phyloP scores from a whole-genome alignment of 2,888 invertebrate genomes.

The Pantelozetes paolii region DNA sequence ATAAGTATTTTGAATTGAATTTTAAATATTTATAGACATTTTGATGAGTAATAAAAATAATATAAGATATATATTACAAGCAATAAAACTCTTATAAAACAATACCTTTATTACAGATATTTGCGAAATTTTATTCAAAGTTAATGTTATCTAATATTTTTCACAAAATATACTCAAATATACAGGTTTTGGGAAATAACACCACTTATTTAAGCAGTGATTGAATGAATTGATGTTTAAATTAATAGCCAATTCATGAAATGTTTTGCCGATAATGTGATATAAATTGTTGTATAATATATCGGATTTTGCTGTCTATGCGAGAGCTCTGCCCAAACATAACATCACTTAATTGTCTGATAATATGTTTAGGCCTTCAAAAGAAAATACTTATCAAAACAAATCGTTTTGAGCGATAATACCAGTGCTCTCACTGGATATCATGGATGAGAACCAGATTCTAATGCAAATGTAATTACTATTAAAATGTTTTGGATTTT shows the following conservation, averaged over 20 bases:
- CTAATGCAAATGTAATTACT: no score
- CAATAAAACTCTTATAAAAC: not conserved
- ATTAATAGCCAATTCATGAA: conserved; percentile 15
- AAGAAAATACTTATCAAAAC: not conserved
- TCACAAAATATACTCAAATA: not conserved
- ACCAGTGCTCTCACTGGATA: not conserved
- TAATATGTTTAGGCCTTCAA: not conserved
- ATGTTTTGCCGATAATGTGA: no score
- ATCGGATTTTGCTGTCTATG: not conserved
- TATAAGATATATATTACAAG: not conserved
- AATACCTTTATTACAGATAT: not conserved
- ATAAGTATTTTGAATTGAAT: no score
- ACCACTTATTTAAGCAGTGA: not conserved
- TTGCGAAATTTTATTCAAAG: no score
- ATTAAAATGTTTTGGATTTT: no score
- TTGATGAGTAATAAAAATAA: not conserved
- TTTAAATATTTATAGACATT: no score
- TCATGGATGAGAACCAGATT: no score
- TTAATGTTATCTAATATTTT: no score
- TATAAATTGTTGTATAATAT: not conserved
- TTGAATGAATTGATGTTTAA: not conserved
- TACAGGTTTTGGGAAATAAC: not conserved
- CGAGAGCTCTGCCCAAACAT: not conserved
- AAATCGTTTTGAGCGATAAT: not conserved
- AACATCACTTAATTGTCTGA: not conserved